Percentiles rank a stretch among this genome's conserved stretches.
phyloP scores from a whole-genome alignment of 2,888 invertebrate genomes.

The Hetaerina titia region DNA sequence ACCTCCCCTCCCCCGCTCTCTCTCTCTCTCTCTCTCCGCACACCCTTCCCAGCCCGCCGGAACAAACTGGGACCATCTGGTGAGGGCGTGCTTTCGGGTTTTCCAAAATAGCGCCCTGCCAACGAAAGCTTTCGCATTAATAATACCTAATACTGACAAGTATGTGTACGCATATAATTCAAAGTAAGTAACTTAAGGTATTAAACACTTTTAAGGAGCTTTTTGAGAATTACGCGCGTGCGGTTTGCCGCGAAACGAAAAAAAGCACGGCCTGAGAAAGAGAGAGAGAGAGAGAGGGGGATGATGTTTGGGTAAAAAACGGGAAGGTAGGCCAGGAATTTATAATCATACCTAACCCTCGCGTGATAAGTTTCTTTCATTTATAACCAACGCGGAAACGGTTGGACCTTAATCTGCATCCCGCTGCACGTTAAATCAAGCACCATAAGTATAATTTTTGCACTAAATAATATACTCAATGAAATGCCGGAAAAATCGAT shows the following conservation, averaged over 20 bases:
- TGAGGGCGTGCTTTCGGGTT: conserved; percentile 61
- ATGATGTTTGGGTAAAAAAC: conserved; percentile 6
- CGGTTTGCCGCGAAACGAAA: conserved; percentile 3
- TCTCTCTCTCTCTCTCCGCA: background rate
- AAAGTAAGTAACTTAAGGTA: conserved; percentile 63
- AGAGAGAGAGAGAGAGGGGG: background rate
- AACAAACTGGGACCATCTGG: conserved; percentile 67
- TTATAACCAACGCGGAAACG: background rate
- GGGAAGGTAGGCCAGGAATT: background rate
- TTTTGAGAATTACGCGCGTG: conserved; percentile 51
- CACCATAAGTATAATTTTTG: background rate
- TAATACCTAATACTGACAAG: conserved; percentile 60
- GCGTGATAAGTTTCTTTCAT: background rate
- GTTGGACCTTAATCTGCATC: background rate
- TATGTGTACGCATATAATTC: conserved; percentile 65
- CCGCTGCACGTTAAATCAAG: background rate
- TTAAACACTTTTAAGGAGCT: conserved; percentile 59
- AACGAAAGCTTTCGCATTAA: conserved; percentile 55
- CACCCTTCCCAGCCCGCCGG: background rate
- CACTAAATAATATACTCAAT: background rate
- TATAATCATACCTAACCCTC: background rate
- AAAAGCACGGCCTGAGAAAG: background rate
- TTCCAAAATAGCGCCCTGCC: conserved; percentile 39
- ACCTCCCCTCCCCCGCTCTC: background rate
- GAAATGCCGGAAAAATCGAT: background rate